Base-by-base conservation (phyloP, 1,140 invertebrate species). In the Drosophila sproati region DNA sequence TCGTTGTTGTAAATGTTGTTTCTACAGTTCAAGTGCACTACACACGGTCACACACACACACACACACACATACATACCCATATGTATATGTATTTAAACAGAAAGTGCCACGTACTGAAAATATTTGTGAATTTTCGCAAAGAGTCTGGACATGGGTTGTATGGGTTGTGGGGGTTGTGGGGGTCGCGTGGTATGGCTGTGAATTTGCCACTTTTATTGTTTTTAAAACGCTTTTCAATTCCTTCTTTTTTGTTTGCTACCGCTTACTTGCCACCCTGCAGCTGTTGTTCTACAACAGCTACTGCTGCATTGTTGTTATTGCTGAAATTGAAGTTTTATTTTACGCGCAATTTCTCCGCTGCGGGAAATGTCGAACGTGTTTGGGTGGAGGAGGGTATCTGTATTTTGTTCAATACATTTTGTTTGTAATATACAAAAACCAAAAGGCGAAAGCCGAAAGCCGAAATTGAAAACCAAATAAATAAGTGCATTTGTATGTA, bases 171-270 rank as follows among this genome's bases (percentile, higher is more conserved):
- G 20, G 3, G 3, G 12, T 47, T 43, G 50, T 35, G 6, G 2
- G 54, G 8, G 39, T 47, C 7, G 28, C 29, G 45, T 28, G 10
- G 39, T 8, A 35, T 61, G 56, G 50, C 64, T 70, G 57, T 75
- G 73, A 75, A 75, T 77, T 77, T 77, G 74, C 70, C 62, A 77
- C 56, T 72, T 77, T 77, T 72, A 77, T 77, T 77, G 74, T 77
- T 77, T 77, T 77, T 73, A 77, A 77, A 77, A 77, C 56, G 74
- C 60, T 77, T 77, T 77, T 77, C 69, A 66, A 76, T 76, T 77
- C 64, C 45, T 71, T 76, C 55, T 8, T 52, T 32, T 45, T 55
- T 6, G 8, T 52, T 47, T n/a, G 8, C 41, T 35, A 8, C n/a
- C 35, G 43, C 50, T 60, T 56, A 12, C 35, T 57, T 56, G 29